Evolutionary conservation across 2,113 vertebrate genomes (phyloP), one percentile per base, ranked within the genome.

Genomic region (Rhea americana): DNA sequence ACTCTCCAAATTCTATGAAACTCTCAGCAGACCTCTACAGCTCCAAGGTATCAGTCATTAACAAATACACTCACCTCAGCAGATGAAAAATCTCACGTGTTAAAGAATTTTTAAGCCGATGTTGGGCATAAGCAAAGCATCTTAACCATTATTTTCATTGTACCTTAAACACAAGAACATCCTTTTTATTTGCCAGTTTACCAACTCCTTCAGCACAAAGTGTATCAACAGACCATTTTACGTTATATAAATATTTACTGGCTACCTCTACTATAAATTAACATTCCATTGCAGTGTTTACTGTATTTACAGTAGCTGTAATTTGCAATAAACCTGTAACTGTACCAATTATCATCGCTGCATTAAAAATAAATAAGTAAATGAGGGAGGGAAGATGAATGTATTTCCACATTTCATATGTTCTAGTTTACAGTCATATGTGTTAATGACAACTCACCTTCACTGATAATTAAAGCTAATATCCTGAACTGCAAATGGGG

Each of bases 21-120:
- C 20, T 13, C 0, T 0, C 35, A 17, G 56, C 35, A 19, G 3
- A 39, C 14, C 7, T 15, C 24, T 5, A 73, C 58, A 14, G 67
- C n/a, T 25, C 20, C 0, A 1, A 71, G 21, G 26, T 35, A 35
- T 25, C 62, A 17, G 17, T 5, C 1, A 0, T 12, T 39, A 11
- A 37, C 37, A 17, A 45, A 80, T 2, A 17, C 21, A 19, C 71
- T 62, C 67, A 66, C 14, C 30, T 51, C 43, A 43, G 75, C 28
- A 68, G 7, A 22, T 0, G 4, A 55, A 73, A 76, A n/a, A 47
- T 20, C 32, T 74, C 1, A 7, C 18, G 56, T 7, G 5, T 28
- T 51, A 74, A 87, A 47, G 13, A 20, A 8, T 43, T 28, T 55
- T 37, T 15, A 35, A 35, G 35, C 35, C 35, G 16, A 41, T n/a